Conservation (phyloP, 92 coral and sea anemone species). For the Zoanthus sansibaricus region DNA sequence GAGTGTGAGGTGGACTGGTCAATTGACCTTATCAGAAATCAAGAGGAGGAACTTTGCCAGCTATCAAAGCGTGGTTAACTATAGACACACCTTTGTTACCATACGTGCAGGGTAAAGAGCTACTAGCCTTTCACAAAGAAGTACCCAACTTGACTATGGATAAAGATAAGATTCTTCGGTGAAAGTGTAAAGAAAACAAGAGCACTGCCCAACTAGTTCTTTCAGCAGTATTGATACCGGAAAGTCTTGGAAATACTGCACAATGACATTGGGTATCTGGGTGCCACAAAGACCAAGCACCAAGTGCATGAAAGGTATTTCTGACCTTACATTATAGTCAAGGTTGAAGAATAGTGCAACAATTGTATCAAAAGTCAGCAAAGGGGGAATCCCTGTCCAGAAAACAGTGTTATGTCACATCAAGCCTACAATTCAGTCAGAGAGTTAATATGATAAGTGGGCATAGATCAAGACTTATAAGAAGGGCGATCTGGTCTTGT, state of each 20-base stretch:
- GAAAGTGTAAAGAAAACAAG: neutral
- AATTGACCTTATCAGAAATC: neutral
- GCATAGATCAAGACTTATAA: slow-evolving; percentile 1
- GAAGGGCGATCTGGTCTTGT: slow-evolving; percentile 31
- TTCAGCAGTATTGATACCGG: slow-evolving; percentile 41
- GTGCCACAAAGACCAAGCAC: slow-evolving; percentile 35
- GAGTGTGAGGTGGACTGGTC: slow-evolving; percentile 3
- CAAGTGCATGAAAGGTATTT: slow-evolving; percentile 34
- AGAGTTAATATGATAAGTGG: slow-evolving; percentile 14
- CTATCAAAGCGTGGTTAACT: slow-evolving; percentile 24
- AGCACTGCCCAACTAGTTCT: slow-evolving; percentile 47
- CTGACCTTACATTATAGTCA: slow-evolving; percentile 44
- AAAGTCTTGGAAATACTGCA: slow-evolving; percentile 59
- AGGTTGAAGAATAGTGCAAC: neutral
- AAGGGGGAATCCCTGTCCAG: slow-evolving; percentile 47
- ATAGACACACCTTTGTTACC: slow-evolving; percentile 17
- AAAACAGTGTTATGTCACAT: neutral
- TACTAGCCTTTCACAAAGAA: neutral
- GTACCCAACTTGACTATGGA: slow-evolving; percentile 47
- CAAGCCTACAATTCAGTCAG: neutral
- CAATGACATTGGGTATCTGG: slow-evolving; percentile 55
- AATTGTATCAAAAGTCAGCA: slow-evolving; percentile 43
- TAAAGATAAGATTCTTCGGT: slow-evolving; percentile 23
- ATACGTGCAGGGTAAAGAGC: slow-evolving; percentile 33
- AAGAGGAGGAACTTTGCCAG: neutral